Evolutionary conservation across 2,888 invertebrate species (phyloP), one percentile per base, ranked within the genome.

Genomic region (Drosophila helvetica): DNA sequence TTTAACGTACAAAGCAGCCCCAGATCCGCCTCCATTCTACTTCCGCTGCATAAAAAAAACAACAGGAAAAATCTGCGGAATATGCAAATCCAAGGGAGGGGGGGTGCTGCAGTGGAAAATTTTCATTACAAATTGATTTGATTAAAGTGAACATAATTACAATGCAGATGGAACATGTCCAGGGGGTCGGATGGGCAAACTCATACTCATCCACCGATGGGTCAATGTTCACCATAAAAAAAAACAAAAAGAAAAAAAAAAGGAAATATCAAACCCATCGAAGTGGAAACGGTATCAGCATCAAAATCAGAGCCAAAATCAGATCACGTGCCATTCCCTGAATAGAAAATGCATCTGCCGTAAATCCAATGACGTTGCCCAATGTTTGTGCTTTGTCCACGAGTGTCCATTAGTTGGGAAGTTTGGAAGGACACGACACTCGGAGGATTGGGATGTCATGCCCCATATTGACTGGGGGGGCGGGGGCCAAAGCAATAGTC

Each of bases 141-240:
- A 82, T 87, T 82, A 80, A 78, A 83, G 47, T 73, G 75, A 63
- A 78, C 78, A 79, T 88, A 87, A 89, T 89, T 88, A 74, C 85
- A 75, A 75, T 79, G 85, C 81, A 80, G 83, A 85, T 85, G 66
- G 70, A 85, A 80, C 75, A 73, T 77, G 77, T 63, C 61, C 71
- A 38, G 38, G 15, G 6, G 15, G 38, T 6, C 22, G 38, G 38
- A 38, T 15, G 12, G 12, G 1, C 12, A 10, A 10, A 4, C 33
- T 4, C 33, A 33, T 12, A 33, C 33, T 38, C 38, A 15, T 6
- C 38, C 38, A 1, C 1, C n/a, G 15, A n/a, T n/a, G 38, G 38
- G 7, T 38, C 38, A 38, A 62, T 68, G 59, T 71, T 80, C 74
- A 65, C 51, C 48, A n/a, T 61, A 38, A 33, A 30, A 56, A 58